Base-by-base conservation (phyloP, 1,140 invertebrate genomes). In the Maniola jurtina region DNA sequence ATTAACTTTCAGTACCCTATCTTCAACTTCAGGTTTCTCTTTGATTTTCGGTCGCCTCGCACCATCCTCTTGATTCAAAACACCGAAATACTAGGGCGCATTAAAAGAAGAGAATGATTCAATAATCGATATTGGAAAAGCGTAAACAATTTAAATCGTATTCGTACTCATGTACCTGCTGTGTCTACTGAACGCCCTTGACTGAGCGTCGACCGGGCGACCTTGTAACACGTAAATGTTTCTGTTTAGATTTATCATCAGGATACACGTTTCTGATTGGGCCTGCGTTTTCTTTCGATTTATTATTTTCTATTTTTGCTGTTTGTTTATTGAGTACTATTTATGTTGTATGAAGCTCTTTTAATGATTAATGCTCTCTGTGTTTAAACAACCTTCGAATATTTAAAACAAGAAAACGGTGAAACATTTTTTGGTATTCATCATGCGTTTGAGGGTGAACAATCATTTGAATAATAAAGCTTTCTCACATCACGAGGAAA, bases 141-240 rank as follows among this genome's bases (percentile, higher is more conserved):
- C 68, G 79, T 75, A 74, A 75, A 80, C 71, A 75, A 77, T 78
- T 70, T 73, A 75, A 75, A 69, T 73, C 42, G 71, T 76, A 71
- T 75, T 75, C 52, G 70, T 72, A 71, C 70, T 73, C 72, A 83
- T 76, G 67, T 83, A 79, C 48, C 48, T 52, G 42, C 67, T 67
- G 73, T 73, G 80, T 84, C 80, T 84, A 85, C 78, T 71, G 80
- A 86, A 84, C 84, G 87, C 86, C 87, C 87, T 90, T 89, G 87
- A 89, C 87, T 88, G 76, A 72, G 70, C 80, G 80, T 66, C 80
- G 79, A 86, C 86, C 82, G 87, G 87, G 64, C 84, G 84, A 83
- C 87, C 86, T 89, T 87, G 86, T 80, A 71, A 70, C 68, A 70
- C 76, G 73, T 81, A 84, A 84, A 86, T 83, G 83, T 81, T 84